Evolutionary conservation across 2,888 invertebrate species (phyloP), one percentile per base, ranked within the genome.

Genomic region (Nomada fucata): DNA sequence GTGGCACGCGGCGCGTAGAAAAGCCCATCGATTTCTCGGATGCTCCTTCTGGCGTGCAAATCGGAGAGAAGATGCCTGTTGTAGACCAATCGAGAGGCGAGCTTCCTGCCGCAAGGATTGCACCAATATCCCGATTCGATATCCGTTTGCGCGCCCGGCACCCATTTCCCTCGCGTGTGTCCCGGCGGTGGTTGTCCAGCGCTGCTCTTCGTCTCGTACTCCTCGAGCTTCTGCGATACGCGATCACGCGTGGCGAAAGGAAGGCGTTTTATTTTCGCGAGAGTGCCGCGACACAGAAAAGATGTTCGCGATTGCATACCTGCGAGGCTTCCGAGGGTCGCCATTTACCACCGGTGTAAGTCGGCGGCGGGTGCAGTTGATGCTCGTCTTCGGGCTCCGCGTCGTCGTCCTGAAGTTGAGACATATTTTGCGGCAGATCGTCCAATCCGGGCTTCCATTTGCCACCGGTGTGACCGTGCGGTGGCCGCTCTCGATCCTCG

Each of bases 101-200:
- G 94, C 72, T 96, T 95, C 72, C 97, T 95, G 87, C 97, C 97
- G 91, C 97, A 97, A 36, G 97, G 96, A 76, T 96, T 96, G 91
- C 97, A 97, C 97, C 97, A 97, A 92, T 96, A 97, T 88, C 96
- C 96, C 3, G 96, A 95, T 0, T 95, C 92, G 75, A 93, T 86
- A 94, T 94, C 87, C 92, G 93, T 63, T 90, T 89, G 55, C 93
- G 95, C 87, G 42, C 96, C 96, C 0, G 97, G 97, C 69, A 97
- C 95, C 97, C 97, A 97, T 94, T 98, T 98, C 0, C 97, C 97
- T 92, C 96, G 96, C 0, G 97, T 97, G 88, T 97, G 95, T 55
- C 95, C 95, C 3, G 96, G 96, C 0, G 96, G 96, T 2, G 96
- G 97, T 85, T 91, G 89, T 47, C 86, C 86, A 50, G 59, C 61